Base-by-base conservation (phyloP, 2,888 invertebrate species). In the Phengaris alcon region DNA sequence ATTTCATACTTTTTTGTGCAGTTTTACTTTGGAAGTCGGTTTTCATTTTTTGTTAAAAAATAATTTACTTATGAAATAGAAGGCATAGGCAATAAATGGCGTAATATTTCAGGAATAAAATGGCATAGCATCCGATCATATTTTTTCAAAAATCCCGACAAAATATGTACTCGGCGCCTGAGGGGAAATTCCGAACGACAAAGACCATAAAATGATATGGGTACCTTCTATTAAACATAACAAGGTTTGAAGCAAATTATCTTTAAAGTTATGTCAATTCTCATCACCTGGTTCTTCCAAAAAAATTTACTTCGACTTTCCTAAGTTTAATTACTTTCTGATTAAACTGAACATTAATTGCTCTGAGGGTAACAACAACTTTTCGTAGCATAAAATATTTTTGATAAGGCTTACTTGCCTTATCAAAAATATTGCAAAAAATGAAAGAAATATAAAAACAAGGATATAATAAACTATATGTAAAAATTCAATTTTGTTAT, bases 221-320 rank as follows among this genome's bases (percentile, higher is more conserved):
- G 68, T 68, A 48, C n/a, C n/a, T 13, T 12, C 46, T 68, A 68
- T 68, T n/a, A 44, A 44, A 46, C 46, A 9, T 48, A 68, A 68
- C 46, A n/a, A 68, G 68, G 5, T 48, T 48, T 51, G 8, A 7
- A 48, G 69, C 46, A 46, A 69, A 69, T 69, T 69, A 46, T 48
- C 69, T 69, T 69, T 48, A 10, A 69, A 48, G 6, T 69, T 69
- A 69, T 48, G 51, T 15, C n/a, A 69, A 48, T 69, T 69, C 15
- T 12, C 6, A 64, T 64, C 52, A 64, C 35, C 64, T 51, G 9
- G 35, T 54, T 22, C 22, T 22, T 69, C 35, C 4, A 69, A 69
- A 5, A 69, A 48, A 69, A 69, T 48, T 46, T 69, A 69, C 12
- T 35, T 64, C 13, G 12, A 64, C 9, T 44, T 64, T 64, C 6